phyloP scores from a whole-genome alignment of 2,113 vertebrate species.

The Oryctolagus cuniculus region DNA sequence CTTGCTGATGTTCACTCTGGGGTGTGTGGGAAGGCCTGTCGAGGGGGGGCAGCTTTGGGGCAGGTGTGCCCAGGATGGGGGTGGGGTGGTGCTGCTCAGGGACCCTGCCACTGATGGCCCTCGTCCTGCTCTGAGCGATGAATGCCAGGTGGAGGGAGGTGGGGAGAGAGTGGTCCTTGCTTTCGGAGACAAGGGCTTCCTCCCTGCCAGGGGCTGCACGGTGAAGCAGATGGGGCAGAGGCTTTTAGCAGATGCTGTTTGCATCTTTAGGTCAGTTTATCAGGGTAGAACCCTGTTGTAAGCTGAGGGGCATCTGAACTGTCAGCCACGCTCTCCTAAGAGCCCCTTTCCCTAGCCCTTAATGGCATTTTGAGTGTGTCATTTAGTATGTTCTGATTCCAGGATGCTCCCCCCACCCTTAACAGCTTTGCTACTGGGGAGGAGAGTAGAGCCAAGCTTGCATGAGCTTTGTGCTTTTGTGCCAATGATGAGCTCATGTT shows the following conservation, averaged over 20 bases:
- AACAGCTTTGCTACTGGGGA: not conserved
- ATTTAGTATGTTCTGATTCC: not conserved
- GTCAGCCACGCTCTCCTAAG: not conserved
- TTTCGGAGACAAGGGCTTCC: not conserved
- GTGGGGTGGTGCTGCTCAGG: not conserved
- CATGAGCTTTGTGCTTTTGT: not conserved
- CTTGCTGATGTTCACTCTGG: not conserved
- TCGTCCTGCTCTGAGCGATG: not conserved
- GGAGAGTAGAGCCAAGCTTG: not conserved
- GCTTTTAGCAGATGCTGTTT: not conserved
- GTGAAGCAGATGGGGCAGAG: not conserved
- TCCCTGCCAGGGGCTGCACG: not conserved
- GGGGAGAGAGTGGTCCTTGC: not conserved
- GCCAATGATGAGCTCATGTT: not conserved
- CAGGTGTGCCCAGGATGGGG: not conserved
- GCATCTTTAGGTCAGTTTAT: not conserved
- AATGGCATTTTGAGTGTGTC: not conserved
- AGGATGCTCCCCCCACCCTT: not conserved
- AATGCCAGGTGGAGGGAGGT: fast-evolving
- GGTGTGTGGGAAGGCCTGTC: not conserved
- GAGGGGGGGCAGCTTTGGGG: not conserved
- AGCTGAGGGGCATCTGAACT: not conserved
- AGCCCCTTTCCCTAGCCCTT: not conserved
- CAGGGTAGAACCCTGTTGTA: not conserved
- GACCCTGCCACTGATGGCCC: not conserved